These are phyloP conservation scores for Andrena chrysosceles DNA, from an alignment of 2,888 invertebrate species.

Conservation along the genomic window DNA sequence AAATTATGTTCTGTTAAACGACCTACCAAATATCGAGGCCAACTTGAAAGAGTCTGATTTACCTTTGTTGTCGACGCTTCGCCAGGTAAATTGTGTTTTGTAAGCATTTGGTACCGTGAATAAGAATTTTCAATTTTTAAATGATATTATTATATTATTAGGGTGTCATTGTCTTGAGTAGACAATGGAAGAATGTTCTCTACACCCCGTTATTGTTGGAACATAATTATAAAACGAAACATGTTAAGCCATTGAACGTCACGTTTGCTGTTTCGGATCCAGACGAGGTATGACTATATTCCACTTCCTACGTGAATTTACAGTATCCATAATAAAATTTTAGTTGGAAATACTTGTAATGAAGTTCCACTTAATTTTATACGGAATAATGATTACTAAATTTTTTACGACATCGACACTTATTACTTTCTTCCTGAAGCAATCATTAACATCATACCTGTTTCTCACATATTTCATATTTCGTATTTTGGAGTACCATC, in stretches of 20 bases:
- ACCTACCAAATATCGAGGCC: slow-evolving; percentile 91
- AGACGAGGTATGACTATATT: slow-evolving; percentile 88
- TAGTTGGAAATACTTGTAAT: slow-evolving; percentile 20
- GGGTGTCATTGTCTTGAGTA: slow-evolving; percentile 97
- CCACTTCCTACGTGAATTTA: slow-evolving; percentile 16
- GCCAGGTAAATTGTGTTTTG: slow-evolving; percentile 88
- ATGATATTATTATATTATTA: slow-evolving; percentile 80
- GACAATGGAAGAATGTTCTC: slow-evolving; percentile 98
- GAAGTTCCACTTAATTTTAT: slow-evolving; percentile 16
- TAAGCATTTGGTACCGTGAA: slow-evolving; percentile 17
- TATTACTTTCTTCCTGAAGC: slow-evolving; percentile 22
- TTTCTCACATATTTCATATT: slow-evolving; percentile 38
- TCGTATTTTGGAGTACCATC: slow-evolving; percentile 5
- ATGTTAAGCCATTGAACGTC: slow-evolving; percentile 93
- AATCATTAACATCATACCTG: slow-evolving; percentile 38
- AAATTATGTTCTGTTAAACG: slow-evolving; percentile 92
- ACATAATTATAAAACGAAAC: slow-evolving; percentile 94
- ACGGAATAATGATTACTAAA: neutral
- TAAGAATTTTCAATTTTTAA: slow-evolving; percentile 10
- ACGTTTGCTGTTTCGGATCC: slow-evolving; percentile 94
- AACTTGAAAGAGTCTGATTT: slow-evolving; percentile 94
- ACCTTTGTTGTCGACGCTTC: slow-evolving; percentile 94
- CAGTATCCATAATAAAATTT: slow-evolving; percentile 19
- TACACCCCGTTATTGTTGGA: slow-evolving; percentile 96
- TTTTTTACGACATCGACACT: slow-evolving; percentile 20